Base-by-base conservation (phyloP, 2,888 invertebrate species). In the Palloptera scutellata region DNA sequence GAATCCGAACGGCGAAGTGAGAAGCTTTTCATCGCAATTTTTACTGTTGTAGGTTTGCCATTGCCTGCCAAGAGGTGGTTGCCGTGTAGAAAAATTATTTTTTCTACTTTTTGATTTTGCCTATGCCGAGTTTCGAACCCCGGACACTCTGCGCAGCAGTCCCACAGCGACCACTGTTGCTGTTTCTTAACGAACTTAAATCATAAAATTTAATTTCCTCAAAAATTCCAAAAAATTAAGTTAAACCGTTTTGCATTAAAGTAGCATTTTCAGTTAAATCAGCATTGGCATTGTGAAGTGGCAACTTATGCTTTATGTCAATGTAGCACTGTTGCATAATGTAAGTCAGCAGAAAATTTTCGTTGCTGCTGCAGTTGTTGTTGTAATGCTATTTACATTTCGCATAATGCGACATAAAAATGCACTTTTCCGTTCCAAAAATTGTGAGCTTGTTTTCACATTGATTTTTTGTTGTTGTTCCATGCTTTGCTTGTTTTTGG, bases 371-470 rank as follows among this genome's bases (percentile, higher is more conserved):
- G 42, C 52, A 58, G 41, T 10, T 58, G 45, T 51, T 59, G 15
- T 40, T 48, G 10, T 61, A 20, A n/a, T 41, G 43, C n/a, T 54
- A 40, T n/a, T 66, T 57, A 48, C 60, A 66, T 60, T 66, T 54
- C 60, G 60, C 66, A 61, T 61, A 66, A 61, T 66, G 66, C 54
- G 66, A 66, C 66, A 66, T 66, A 66, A 66, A 66, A 66, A 66
- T 66, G 66, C 66, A 61, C 66, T 66, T 66, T 66, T 64, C 59
- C 20, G 43, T 52, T 41, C 57, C 30, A 51, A 55, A 55, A 55
- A 48, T 30, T n/a, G n/a, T n/a, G n/a, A n/a, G n/a, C n/a, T 30
- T 30, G 30, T 15, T 3, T 9, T 59, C 53, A 9, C 11, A 42
- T 57, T 51, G 17, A 40, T 51, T 43, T 58, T 42, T 43, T 52